Conservation (phyloP, 2,797 vertebrate genomes). For the Cryptoblepharus egeriae region DNA sequence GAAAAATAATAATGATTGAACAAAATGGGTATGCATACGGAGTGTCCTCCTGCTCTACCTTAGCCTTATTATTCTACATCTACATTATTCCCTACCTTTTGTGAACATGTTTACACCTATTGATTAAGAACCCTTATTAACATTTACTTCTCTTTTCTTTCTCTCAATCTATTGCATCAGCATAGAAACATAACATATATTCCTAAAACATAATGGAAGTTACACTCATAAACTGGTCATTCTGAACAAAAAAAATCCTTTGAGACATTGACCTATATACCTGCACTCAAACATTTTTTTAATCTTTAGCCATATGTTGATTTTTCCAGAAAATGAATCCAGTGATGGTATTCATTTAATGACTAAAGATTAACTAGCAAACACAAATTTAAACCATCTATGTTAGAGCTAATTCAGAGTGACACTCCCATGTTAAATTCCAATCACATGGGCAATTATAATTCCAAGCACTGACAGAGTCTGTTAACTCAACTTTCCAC, state of each 20-base stretch:
- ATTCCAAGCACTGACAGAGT: not conserved
- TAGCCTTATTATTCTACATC: no score
- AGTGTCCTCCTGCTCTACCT: conserved; percentile 40
- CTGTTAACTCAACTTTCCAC: not conserved
- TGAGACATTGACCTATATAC: not conserved
- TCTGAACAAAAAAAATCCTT: conserved; percentile 10
- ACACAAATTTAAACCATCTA: not conserved
- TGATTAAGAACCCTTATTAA: conserved; percentile 34
- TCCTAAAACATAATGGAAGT: conserved; percentile 32
- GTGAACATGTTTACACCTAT: conserved; percentile 44
- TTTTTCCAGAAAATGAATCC: not conserved
- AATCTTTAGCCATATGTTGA: not conserved
- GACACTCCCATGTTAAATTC: conserved; percentile 10
- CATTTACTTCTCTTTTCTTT: not conserved
- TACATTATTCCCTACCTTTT: conserved; percentile 48
- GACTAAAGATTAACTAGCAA: conserved; percentile 22
- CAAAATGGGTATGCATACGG: conserved; percentile 20
- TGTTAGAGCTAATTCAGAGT: conserved; percentile 13
- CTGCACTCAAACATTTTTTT: not conserved
- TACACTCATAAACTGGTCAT: no score
- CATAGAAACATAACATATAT: conserved; percentile 10
- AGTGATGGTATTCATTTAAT: conserved; percentile 16
- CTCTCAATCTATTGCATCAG: not conserved
- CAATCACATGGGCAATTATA: not conserved
- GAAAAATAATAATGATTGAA: no score